phyloP scores from a whole-genome alignment of 1,140 invertebrate genomes.

The Drosophila chauvacae region DNA sequence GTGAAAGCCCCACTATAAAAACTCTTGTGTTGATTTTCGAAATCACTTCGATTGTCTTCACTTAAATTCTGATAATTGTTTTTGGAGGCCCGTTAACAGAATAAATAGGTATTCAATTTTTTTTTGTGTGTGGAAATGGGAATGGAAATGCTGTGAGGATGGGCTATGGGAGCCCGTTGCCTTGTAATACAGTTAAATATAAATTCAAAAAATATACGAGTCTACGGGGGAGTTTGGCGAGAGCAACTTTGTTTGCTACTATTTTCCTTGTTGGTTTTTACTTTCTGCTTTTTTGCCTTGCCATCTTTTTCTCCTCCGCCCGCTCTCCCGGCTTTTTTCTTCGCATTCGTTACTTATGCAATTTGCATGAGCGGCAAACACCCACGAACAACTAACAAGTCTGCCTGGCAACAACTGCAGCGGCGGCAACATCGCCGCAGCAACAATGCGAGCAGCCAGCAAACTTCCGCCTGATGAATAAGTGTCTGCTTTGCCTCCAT shows the following conservation, averaged over 20 bases:
- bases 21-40: no score
- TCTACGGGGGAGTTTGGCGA: conserved; percentile 40
- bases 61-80: background rate
- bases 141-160: conserved; percentile 7
- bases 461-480: conserved; percentile 81
- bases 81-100: background rate
- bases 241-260: conserved; percentile 59
- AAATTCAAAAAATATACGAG: conserved; percentile 68
- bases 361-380: conserved; percentile 81
- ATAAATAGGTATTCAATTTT: background rate
- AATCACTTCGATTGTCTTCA: background rate
- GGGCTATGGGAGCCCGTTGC: conserved; percentile 35
- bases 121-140: background rate
- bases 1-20: background rate
- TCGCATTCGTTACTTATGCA: conserved; percentile 67
- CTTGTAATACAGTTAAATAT: conserved; percentile 77
- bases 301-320: conserved; percentile 6
- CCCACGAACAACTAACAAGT: conserved; percentile 81
- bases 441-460: conserved; percentile 60
- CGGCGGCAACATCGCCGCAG: conserved; percentile 35
- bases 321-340: conserved; percentile 16
- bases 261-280: conserved; percentile 55
- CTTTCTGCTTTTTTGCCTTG: conserved; percentile 29
- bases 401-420: conserved; percentile 46
- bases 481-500: conserved; percentile 59